A percentile compares a stretch with the other conserved stretches of the same genome.
Conservation (phyloP, 1,140 invertebrate genomes). For the Aricia agestis region DNA sequence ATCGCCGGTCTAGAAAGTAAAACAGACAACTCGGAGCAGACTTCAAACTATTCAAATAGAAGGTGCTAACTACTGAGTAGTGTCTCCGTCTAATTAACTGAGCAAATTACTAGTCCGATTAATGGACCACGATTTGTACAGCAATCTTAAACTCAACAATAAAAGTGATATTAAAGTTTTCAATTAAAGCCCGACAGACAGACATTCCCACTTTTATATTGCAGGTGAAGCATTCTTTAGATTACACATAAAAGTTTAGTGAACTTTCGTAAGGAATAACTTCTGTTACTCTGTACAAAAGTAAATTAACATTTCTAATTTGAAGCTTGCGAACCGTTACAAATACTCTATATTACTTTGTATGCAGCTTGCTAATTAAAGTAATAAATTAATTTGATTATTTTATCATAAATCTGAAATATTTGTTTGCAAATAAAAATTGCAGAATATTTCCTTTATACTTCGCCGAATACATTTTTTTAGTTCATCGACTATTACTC, state of each 20-base stretch:
- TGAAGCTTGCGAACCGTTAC: neutral
- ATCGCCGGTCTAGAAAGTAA: too few relatives aligned
- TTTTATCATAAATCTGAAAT: too few relatives aligned
- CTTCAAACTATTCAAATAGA: neutral
- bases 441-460: too few relatives aligned
- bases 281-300: neutral
- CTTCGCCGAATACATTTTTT: too few relatives aligned
- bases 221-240: slow-evolving; percentile 9
- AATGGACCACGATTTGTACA: neutral
- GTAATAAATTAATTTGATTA: neutral
- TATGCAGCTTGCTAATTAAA: neutral
- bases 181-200: neutral
- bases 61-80: neutral
- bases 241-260: slow-evolving; percentile 7
- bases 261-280: neutral
- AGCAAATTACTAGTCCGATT: neutral
- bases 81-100: neutral
- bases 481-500: too few relatives aligned
- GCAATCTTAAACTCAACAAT: neutral
- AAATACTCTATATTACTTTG: neutral
- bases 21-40: neutral
- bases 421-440: too few relatives aligned
- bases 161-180: slow-evolving; percentile 11
- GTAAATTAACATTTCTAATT: neutral
- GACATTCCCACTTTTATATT: slow-evolving; percentile 8